phyloP scores from a whole-genome alignment of 2,888 invertebrate species.

The Drosophila lutescens region DNA sequence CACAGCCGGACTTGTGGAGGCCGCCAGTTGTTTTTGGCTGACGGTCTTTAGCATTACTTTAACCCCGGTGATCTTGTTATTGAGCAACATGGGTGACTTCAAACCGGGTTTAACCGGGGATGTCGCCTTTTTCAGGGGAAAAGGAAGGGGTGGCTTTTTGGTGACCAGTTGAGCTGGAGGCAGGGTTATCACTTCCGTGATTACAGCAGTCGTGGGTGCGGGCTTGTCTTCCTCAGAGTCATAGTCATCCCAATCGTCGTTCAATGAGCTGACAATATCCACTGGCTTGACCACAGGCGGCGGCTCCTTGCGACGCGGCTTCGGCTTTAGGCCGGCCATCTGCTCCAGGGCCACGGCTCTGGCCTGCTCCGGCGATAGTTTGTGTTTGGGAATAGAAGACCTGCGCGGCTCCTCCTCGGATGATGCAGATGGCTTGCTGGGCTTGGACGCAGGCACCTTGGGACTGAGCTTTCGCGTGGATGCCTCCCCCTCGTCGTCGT shows the following conservation, averaged over 20 bases:
- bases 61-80: constrained; percentile 25
- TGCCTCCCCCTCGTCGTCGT: constrained; percentile 59
- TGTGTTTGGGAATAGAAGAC: constrained; percentile 33
- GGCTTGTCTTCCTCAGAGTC: constrained; percentile 60
- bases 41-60: constrained; percentile 51
- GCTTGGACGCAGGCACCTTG: neutral
- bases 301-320: constrained; percentile 70
- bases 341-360: constrained; percentile 83
- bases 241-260: constrained; percentile 84
- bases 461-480: constrained; percentile 2
- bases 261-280: constrained; percentile 78
- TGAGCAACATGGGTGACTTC: neutral
- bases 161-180: constrained; percentile 12
- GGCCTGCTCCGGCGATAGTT: constrained; percentile 77
- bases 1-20: neutral
- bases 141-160: constrained; percentile 20
- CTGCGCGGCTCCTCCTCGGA: neutral
- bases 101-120: neutral
- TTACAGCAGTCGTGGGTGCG: constrained; percentile 8
- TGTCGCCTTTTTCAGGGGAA: constrained; percentile 31
- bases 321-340: constrained; percentile 69
- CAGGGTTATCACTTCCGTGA: constrained; percentile 1
- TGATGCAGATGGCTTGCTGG: constrained; percentile 6
- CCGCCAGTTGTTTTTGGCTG: constrained; percentile 16
- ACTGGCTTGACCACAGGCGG: constrained; percentile 46